These are phyloP conservation scores for Danio tinwini DNA, from an alignment of 2,797 vertebrate genomes.

Conservation along the genomic window DNA sequence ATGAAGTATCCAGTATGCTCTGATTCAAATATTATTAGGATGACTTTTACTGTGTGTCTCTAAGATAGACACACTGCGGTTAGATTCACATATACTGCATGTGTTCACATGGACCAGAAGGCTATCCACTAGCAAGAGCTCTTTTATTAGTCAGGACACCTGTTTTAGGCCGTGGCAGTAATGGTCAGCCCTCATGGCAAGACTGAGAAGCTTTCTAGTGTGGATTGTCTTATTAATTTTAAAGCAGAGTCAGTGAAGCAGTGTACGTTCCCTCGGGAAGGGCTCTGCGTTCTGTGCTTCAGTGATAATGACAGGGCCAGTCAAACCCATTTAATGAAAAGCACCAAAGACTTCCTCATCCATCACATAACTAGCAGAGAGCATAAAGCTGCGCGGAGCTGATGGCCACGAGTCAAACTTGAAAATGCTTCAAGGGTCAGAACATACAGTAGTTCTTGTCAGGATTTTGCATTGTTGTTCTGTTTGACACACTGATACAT, in stretches of 20 bases:
- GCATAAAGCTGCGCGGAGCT: constrained; percentile 45
- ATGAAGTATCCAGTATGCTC: neutral
- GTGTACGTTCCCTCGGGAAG: constrained; percentile 21
- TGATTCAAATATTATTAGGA: neutral
- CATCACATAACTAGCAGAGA: constrained; percentile 47
- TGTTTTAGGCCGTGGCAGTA: neutral
- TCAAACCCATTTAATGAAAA: constrained; percentile 60
- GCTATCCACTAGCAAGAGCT: neutral
- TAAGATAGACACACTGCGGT: neutral
- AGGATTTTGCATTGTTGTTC: constrained; percentile 1
- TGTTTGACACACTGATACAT: neutral
- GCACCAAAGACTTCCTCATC: constrained; percentile 47
- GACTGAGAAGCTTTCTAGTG: constrained; percentile 35
- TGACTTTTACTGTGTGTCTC: neutral
- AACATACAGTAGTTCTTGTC: constrained; percentile 15
- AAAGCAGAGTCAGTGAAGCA: constrained; percentile 48
- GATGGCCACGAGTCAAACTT: constrained; percentile 45
- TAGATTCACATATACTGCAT: neutral
- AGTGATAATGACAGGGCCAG: constrained; percentile 63
- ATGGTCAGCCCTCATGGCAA: constrained; percentile 47
- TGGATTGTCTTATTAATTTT: constrained; percentile 62
- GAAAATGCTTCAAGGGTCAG: constrained; percentile 41
- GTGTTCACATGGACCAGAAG: neutral
- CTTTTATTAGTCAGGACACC: neutral
- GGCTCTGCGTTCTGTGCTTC: constrained; percentile 38